Base-by-base conservation (phyloP, 2,888 invertebrate genomes). In the Girardia tigrina region DNA sequence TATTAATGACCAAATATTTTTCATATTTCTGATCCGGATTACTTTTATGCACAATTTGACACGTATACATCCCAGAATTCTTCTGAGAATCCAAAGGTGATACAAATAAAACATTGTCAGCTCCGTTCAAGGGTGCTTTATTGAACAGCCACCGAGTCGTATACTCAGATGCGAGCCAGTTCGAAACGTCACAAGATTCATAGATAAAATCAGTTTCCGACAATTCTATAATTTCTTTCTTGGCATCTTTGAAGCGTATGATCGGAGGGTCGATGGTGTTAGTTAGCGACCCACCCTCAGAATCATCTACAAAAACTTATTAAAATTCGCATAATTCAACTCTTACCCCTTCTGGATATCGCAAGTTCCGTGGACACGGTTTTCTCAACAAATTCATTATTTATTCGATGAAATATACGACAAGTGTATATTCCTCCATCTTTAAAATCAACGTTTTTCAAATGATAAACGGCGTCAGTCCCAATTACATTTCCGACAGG, bases 401-500 rank as follows among this genome's bases (percentile, higher is more conserved):
- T 56, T 8, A 56, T 2, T 12, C 6, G 6, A 6, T 56, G 56
- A 56, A 4, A 20, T 6, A 56, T 56, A 12, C 56, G 56, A 56
- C 56, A 56, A 12, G 56, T 56, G 23, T 56, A 56, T 6, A 56
- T 56, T 56, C 56, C 56, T 56, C 56, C 56, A n/a, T 56, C 56
- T 20, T 56, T 56, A 2, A 56, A 56, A 12, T 56, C 23, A n/a
- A 16, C 56, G n/a, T 16, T n/a, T 56, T 4, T 4, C n/a, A 56
- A 20, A 2, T 20, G 2, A 56, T 12, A n/a, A 20, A 20, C 56
- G 6, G 4, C 20, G 6, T 56, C 56, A 2, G 4, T 56, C 2
- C 56, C n/a, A n/a, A 56, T 56, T 23, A 56, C 56, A 56, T 56
- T 56, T 56, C 56, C 56, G 20, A 56, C 6, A 4, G 56, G 56